These are phyloP conservation scores for Drosophila buzzatii DNA, from an alignment of 2,888 invertebrate species.

Conservation along the genomic window DNA sequence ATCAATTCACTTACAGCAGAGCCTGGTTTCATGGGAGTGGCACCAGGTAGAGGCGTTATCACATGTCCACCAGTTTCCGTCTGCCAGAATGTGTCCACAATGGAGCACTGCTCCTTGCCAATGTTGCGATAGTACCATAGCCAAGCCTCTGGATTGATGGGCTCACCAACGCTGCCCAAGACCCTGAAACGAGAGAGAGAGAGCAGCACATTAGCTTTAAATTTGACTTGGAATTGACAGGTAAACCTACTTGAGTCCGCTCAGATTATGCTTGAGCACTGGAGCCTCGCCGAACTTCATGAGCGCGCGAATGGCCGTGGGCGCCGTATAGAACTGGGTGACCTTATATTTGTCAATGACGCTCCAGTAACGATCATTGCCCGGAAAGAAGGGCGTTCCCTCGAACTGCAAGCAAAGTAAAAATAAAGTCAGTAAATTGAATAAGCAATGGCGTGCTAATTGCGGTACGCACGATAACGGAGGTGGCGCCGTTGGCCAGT, in stretches of 20 bases:
- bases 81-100: slow-evolving; percentile 99
- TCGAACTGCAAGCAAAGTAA: slow-evolving; percentile 90
- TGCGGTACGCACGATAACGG: slow-evolving; percentile 91
- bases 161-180: slow-evolving; percentile 99
- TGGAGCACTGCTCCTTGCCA: slow-evolving; percentile 93
- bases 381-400: slow-evolving; percentile 98
- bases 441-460: not conserved
- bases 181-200: slow-evolving; percentile 87
- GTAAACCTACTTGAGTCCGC: slow-evolving; percentile 81
- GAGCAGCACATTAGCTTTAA: not conserved
- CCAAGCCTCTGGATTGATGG: slow-evolving; percentile 99
- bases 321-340: slow-evolving; percentile 98
- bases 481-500: slow-evolving; percentile 96
- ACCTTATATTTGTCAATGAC: slow-evolving; percentile 97
- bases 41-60: slow-evolving; percentile 97
- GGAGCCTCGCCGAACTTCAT: slow-evolving; percentile 97
- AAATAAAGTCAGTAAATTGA: not conserved
- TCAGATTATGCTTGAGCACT: slow-evolving; percentile 89
- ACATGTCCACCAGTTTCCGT: slow-evolving; percentile 99
- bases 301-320: slow-evolving; percentile 97
- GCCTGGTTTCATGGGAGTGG: slow-evolving; percentile 98
- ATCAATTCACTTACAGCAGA: slow-evolving; percentile 91
- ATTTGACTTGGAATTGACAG: not conserved
- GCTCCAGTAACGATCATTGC: slow-evolving; percentile 96
- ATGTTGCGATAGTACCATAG: slow-evolving; percentile 95